Conservation (phyloP, 2,888 invertebrate genomes). For the Nymphalis urticae region DNA sequence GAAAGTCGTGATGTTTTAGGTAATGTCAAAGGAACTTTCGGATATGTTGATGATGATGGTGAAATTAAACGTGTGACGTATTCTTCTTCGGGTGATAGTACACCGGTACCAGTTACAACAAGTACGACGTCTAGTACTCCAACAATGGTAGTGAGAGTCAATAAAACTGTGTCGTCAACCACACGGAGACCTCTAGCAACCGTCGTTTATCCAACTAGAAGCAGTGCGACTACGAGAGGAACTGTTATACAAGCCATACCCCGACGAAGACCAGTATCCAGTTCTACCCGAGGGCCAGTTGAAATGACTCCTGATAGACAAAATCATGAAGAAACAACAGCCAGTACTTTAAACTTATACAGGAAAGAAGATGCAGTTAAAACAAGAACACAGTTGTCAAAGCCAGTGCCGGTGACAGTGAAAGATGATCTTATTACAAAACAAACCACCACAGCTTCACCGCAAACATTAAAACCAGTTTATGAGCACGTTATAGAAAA, state of each 20-base stretch:
- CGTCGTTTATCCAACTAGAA: slow-evolving; percentile 77
- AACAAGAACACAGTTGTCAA: slow-evolving; percentile 63
- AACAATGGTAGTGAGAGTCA: slow-evolving; percentile 75
- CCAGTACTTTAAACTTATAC: slow-evolving; percentile 62
- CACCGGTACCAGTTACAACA: slow-evolving; percentile 65
- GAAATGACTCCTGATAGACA: slow-evolving; percentile 60
- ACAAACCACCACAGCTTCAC: slow-evolving; percentile 68
- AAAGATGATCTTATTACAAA: slow-evolving; percentile 68
- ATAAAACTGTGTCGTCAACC: slow-evolving; percentile 76
- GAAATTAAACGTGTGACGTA: slow-evolving; percentile 91
- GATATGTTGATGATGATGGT: slow-evolving; percentile 89
- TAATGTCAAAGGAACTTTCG: slow-evolving; percentile 91
- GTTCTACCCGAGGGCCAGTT: slow-evolving; percentile 59
- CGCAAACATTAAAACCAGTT: slow-evolving; percentile 76
- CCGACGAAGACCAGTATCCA: slow-evolving; percentile 70
- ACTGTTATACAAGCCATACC: slow-evolving; percentile 85
- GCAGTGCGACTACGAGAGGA: slow-evolving; percentile 80
- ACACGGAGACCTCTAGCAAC: slow-evolving; percentile 79
- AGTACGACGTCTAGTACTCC: slow-evolving; percentile 62
- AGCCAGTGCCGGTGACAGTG: slow-evolving; percentile 58
- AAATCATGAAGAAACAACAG: slow-evolving; percentile 60
- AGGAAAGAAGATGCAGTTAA: slow-evolving; percentile 62
- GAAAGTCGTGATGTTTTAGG: slow-evolving; percentile 90
- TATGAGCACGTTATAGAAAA: slow-evolving; percentile 76
- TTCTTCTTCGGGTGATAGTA: slow-evolving; percentile 77